phyloP scores from a whole-genome alignment of 1,140 invertebrate species.

The Calephelis virginiensis region DNA sequence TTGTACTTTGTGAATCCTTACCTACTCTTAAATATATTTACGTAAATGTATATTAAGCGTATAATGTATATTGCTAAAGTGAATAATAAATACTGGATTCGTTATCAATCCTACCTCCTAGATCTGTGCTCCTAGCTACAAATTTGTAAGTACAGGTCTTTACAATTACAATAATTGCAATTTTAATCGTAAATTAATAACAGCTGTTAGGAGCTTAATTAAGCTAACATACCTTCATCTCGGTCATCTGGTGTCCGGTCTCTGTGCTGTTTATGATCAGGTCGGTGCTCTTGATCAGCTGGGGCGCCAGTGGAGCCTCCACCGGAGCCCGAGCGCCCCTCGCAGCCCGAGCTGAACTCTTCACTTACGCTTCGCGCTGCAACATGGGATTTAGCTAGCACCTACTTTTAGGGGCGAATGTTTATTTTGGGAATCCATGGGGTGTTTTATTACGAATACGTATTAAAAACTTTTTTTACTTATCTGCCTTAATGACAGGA shows the following conservation, averaged over 20 bases:
- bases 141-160: no score
- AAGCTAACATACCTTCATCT: conserved; percentile 85
- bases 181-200: no score
- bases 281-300: conserved; percentile 69
- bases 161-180: no score
- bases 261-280: conserved; percentile 72
- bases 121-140: no score
- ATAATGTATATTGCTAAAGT: no score
- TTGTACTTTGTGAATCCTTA: no score
- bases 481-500: no score
- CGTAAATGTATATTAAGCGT: no score
- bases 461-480: no score
- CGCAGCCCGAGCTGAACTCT: conserved; percentile 74
- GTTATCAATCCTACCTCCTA: no score
- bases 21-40: no score
- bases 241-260: conserved; percentile 93
- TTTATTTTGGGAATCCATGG: neutral
- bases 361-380: conserved; percentile 73
- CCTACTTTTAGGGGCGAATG: conserved; percentile 24
- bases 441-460: neutral
- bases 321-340: conserved; percentile 71
- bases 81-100: no score
- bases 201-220: neutral
- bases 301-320: conserved; percentile 68
- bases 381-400: conserved; percentile 56